These are phyloP conservation scores for Trichogramma evanescens DNA, from an alignment of 2,888 invertebrate genomes.

Conservation along the genomic window DNA sequence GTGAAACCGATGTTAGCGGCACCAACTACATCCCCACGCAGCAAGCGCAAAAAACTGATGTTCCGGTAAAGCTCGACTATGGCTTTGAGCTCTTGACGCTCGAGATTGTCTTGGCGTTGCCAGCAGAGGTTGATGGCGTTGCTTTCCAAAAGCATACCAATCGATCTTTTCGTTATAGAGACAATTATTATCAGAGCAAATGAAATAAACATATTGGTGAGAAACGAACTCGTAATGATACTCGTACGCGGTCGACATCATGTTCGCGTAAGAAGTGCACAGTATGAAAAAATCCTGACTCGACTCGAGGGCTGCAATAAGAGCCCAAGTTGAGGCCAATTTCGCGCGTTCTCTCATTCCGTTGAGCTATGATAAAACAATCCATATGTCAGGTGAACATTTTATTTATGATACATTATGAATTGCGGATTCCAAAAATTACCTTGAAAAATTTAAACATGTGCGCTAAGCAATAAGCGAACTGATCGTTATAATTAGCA, in stretches of 20 bases:
- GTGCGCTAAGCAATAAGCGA: constrained; percentile 46
- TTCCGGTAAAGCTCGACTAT: constrained; percentile 46
- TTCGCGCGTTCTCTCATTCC: constrained; percentile 48
- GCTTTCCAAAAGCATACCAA: constrained; percentile 42
- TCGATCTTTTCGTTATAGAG: constrained; percentile 23
- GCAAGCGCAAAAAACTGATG: constrained; percentile 47
- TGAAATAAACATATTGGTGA: neutral
- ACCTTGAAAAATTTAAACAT: constrained; percentile 47
- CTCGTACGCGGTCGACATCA: constrained; percentile 45
- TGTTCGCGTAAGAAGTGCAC: constrained; percentile 53
- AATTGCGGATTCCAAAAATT: constrained; percentile 12
- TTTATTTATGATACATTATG: neutral
- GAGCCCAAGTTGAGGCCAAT: constrained; percentile 55
- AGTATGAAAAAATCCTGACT: constrained; percentile 52
- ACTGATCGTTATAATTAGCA: constrained; percentile 46
- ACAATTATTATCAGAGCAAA: neutral
- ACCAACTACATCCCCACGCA: constrained; percentile 39
- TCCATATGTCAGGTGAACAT: neutral
- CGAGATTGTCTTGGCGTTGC: constrained; percentile 40
- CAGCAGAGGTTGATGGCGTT: constrained; percentile 46
- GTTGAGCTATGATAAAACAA: constrained; percentile 27
- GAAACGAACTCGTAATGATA: constrained; percentile 30
- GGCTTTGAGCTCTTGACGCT: constrained; percentile 47
- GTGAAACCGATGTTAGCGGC: constrained; percentile 46
- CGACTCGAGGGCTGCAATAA: constrained; percentile 51